A percentile compares a stretch with the other conserved stretches of the same genome.
Evolutionary conservation across 2,888 invertebrate genomes (phyloP).

Genomic region (Tiliacea citrago): DNA sequence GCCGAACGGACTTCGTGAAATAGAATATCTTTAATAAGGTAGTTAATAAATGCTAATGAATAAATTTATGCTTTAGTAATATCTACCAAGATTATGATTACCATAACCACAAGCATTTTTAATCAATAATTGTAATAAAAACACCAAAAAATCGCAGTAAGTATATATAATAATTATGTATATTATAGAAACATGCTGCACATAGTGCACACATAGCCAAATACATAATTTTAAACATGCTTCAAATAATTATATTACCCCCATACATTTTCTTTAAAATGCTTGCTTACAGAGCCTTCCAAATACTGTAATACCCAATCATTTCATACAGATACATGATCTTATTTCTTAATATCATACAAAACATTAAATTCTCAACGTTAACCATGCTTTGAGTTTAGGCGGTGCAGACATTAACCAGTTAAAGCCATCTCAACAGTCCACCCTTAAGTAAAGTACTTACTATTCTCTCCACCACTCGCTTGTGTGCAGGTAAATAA

Average conservation of each 20-base stretch:
- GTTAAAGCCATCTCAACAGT: conserved; percentile 65
- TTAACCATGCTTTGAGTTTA: conserved; percentile 37
- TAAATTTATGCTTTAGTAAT: conserved; percentile 3
- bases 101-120: conserved; percentile 23
- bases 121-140: conserved; percentile 10
- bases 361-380: conserved; percentile 18
- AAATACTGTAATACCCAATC: background rate
- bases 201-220: conserved; percentile 10
- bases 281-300: background rate
- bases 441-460: conserved; percentile 76
- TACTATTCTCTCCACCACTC: conserved; percentile 89
- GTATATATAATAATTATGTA: background rate
- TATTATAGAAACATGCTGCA: conserved; percentile 28
- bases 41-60: conserved; percentile 31
- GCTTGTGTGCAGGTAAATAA: conserved; percentile 87
- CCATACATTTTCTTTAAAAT: background rate
- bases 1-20: no score
- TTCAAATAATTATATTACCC: background rate
- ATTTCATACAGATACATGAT: background rate
- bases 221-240: conserved; percentile 37
- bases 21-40: no score
- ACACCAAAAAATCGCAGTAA: conserved; percentile 33
- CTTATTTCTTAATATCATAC: background rate
- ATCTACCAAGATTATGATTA: conserved; percentile 15
- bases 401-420: conserved; percentile 51